Conservation (phyloP, 2,888 invertebrate species). For the Amphipyra tragopoginis region DNA sequence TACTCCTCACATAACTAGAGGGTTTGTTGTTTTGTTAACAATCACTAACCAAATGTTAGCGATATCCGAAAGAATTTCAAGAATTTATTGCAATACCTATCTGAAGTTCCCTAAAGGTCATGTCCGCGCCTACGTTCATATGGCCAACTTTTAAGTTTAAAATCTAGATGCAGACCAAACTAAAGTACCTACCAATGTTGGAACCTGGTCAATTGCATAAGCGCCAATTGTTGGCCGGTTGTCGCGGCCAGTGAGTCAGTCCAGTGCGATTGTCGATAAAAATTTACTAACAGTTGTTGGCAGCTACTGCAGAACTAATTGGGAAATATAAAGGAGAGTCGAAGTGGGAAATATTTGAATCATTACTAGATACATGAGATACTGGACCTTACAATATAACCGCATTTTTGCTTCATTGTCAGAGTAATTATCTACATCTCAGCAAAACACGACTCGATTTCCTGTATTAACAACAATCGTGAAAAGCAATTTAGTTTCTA, state of each 20-base stretch:
- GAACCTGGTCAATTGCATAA: constrained; percentile 82
- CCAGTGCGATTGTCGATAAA: constrained; percentile 71
- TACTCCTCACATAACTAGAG: background rate
- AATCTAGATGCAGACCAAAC: constrained; percentile 45
- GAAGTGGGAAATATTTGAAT: constrained; percentile 33
- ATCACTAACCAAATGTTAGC: background rate
- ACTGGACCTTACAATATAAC: constrained; percentile 31
- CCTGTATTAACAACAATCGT: constrained; percentile 52
- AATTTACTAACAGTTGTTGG: constrained; percentile 72
- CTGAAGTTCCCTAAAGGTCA: background rate
- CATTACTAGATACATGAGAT: constrained; percentile 20
- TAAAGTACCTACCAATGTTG: constrained; percentile 60
- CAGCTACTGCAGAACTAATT: constrained; percentile 76
- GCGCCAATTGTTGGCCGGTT: constrained; percentile 73
- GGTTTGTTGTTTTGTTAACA: background rate
- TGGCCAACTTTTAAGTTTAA: constrained; percentile 12
- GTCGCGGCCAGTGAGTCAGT: constrained; percentile 72
- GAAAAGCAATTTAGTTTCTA: constrained; percentile 41
- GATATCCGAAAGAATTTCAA: background rate
- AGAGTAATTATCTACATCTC: constrained; percentile 46
- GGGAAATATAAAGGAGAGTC: constrained; percentile 69
- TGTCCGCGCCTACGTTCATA: constrained; percentile 5
- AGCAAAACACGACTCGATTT: constrained; percentile 44
- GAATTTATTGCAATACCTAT: background rate
- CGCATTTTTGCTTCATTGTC: constrained; percentile 47